Evolutionary conservation across 2,113 vertebrate species (phyloP).

Genomic region (Semicossyphus pulcher): DNA sequence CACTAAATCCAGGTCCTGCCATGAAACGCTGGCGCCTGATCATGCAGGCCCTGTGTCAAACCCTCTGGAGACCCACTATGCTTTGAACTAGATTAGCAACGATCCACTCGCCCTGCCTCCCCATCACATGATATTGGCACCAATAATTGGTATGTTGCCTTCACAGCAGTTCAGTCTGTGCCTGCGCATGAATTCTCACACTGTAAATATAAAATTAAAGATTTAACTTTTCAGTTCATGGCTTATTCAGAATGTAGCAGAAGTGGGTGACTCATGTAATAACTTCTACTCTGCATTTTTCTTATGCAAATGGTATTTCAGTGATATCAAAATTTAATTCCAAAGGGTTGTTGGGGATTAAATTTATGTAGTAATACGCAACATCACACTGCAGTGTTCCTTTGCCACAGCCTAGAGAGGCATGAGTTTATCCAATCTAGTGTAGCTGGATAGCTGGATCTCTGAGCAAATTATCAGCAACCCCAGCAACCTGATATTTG

Average conservation of each 20-base stretch:
- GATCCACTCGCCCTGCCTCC: conserved; percentile 40
- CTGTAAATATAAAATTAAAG: conserved; percentile 24
- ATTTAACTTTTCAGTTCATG: conserved; percentile 18
- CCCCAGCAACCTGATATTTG: conserved; percentile 34
- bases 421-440: conserved; percentile 18
- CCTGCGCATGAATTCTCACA: conserved; percentile 21
- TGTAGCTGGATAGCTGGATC: conserved; percentile 37
- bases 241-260: too few species aligned
- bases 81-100: conserved; percentile 61
- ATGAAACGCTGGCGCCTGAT: conserved; percentile 55
- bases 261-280: too few species aligned
- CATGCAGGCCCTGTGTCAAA: conserved; percentile 42
- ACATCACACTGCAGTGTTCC: conserved; percentile 32
- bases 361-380: conserved; percentile 50
- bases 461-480: conserved; percentile 32
- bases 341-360: conserved; percentile 25
- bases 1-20: conserved; percentile 75
- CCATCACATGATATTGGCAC: conserved; percentile 28
- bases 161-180: conserved; percentile 14
- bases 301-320: conserved; percentile 33
- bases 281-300: too few species aligned
- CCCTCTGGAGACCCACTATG: conserved; percentile 39
- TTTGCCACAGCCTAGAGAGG: conserved; percentile 32
- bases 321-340: conserved; percentile 31
- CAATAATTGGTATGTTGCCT: conserved; percentile 32